Base-by-base conservation (phyloP, 2,888 invertebrate species). In the Hedychridium roseum region DNA sequence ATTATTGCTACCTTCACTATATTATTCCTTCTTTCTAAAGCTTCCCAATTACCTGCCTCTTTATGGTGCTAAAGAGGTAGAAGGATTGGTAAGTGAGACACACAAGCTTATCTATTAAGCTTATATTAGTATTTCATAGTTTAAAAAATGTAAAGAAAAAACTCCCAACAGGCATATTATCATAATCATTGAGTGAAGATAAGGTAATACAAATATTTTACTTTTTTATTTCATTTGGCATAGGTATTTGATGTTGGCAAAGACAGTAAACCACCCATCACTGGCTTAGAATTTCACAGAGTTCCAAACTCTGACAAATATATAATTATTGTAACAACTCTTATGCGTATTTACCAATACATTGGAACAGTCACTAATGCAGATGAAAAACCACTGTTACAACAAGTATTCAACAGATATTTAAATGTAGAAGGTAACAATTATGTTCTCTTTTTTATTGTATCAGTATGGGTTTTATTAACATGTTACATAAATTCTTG, bases 191-290 rank as follows among this genome's bases (percentile, higher is more conserved):
- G 18, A 32, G 23, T 27, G 9, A 18, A 17, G 14, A 45, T 28
- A 18, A 3, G 0, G 7, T 5, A 2, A 11, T 12, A 12, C 16
- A 15, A 37, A 41, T 44, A 45, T 51, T 43, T 47, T 51, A 59
- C 60, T 40, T 63, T 68, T 74, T 15, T 80, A n/a, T n/a, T n/a
- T n/a, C n/a, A n/a, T n/a, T n/a, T n/a, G n/a, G n/a, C n/a, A n/a
- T n/a, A 94, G 92, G 88, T 95, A 30, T 95, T 93, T 72, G 94
- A 94, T 79, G 85, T 95, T 59, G 93, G 93, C 0, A 87, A 88
- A 78, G 90, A 90, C 0, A 84, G 85, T 17, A 84, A 86, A 34
- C 89, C 87, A 48, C 88, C 92, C 0, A 91, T 97, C 52, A 94
- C 92, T n/a, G 94, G 93, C 0, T 81, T 97, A 42, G 90, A 93